Conservation (phyloP, 2,888 invertebrate species). For the Lypha dubia region DNA sequence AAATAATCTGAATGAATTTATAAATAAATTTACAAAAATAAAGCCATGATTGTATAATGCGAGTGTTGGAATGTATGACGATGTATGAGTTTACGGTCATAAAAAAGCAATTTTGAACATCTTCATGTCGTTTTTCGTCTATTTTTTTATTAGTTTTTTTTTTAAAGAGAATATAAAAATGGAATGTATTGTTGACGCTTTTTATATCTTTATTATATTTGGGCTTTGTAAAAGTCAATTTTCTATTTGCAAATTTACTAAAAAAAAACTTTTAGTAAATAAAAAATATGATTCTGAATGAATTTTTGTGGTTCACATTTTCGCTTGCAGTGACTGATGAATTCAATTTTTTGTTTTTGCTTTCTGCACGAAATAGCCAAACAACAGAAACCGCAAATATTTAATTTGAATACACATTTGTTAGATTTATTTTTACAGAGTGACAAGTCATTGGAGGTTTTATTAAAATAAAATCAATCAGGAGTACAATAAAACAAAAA, state of each 20-base stretch:
- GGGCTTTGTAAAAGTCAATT: slow-evolving; percentile 77
- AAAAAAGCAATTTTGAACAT: slow-evolving; percentile 79
- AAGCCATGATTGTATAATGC: slow-evolving; percentile 65
- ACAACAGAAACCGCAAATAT: slow-evolving; percentile 74
- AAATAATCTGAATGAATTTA: slow-evolving; percentile 48
- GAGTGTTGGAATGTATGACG: slow-evolving; percentile 3
- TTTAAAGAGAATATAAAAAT: not conserved
- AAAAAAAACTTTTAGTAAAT: slow-evolving; percentile 13
- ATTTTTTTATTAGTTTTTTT: slow-evolving; percentile 1
- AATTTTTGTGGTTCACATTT: slow-evolving; percentile 57
- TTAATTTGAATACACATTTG: slow-evolving; percentile 77
- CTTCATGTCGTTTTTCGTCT: slow-evolving; percentile 35
- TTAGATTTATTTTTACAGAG: slow-evolving; percentile 42
- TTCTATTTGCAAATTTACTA: slow-evolving; percentile 77
- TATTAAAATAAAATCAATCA: not conserved
- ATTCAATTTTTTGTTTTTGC: slow-evolving; percentile 37
- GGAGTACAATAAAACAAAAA: no score
- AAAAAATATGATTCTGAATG: slow-evolving; percentile 40
- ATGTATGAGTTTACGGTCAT: slow-evolving; percentile 75
- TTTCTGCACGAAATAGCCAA: slow-evolving; percentile 66
- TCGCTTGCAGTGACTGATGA: slow-evolving; percentile 40
- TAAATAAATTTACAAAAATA: slow-evolving; percentile 64
- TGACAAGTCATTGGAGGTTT: not conserved
- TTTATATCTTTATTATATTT: slow-evolving; percentile 64
- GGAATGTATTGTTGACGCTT: slow-evolving; percentile 55